Conservation (phyloP, 2,797 vertebrate genomes). For the Avahi laniger region DNA sequence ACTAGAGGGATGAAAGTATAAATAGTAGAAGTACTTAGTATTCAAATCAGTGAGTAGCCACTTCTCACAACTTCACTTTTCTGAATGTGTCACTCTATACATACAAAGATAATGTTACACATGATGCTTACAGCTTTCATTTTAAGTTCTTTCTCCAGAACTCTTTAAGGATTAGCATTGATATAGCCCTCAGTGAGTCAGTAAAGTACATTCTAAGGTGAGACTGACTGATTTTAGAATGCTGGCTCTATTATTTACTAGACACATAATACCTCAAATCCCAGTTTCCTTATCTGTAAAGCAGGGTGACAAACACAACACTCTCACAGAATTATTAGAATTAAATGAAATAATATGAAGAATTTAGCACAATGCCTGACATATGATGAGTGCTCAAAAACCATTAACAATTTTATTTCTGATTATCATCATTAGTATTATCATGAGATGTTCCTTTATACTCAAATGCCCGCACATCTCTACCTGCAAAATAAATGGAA, state of each 20-base stretch:
- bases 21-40: neutral
- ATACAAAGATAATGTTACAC: neutral
- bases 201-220: neutral
- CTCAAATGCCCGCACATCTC: neutral
- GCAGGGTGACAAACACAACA: neutral
- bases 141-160: conserved; percentile 19
- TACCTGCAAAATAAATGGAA: neutral
- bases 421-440: neutral
- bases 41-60: neutral
- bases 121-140: neutral
- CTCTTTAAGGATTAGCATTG: neutral
- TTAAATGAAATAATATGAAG: neutral
- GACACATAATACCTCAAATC: neutral
- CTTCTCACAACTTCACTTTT: neutral
- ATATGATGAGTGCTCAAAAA: neutral
- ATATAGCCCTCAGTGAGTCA: neutral
- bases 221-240: neutral
- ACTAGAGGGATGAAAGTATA: neutral
- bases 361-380: neutral
- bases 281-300: conserved; percentile 28
- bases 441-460: neutral
- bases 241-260: neutral
- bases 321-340: neutral
- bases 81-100: neutral
- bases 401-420: neutral